phyloP scores from a whole-genome alignment of 2,888 invertebrate genomes.

The Cinara cedri region DNA sequence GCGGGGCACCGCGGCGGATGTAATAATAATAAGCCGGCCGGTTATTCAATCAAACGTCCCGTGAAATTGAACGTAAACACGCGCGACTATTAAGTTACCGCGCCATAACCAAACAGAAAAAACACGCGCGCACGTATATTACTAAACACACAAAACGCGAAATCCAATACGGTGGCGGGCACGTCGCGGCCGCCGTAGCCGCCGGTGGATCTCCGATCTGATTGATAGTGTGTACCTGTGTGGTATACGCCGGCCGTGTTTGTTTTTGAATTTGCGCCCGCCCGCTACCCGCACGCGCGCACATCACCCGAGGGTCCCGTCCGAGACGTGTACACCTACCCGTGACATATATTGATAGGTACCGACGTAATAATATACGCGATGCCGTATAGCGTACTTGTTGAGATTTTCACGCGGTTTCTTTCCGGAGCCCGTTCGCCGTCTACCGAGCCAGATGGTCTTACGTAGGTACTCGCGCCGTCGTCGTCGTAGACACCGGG shows the following conservation, averaged over 20 bases:
- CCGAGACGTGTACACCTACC: neutral
- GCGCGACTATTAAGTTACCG: conserved; percentile 49
- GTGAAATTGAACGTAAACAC: conserved; percentile 56
- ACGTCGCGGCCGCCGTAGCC: neutral
- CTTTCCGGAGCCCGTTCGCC: too few species aligned
- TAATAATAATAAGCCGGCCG: neutral
- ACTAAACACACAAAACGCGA: conserved; percentile 41
- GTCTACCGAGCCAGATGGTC: too few species aligned
- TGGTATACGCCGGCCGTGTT: conserved; percentile 3
- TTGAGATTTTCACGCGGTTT: neutral
- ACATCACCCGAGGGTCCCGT: neutral
- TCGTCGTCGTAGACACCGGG: too few species aligned
- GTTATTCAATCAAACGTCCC: conserved; percentile 56
- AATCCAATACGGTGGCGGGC: conserved; percentile 38
- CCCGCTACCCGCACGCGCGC: neutral
- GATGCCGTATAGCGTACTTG: neutral
- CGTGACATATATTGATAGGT: neutral
- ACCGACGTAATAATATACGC: too few species aligned
- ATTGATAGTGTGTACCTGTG: conserved; percentile 32
- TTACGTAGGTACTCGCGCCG: too few species aligned
- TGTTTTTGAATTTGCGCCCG: conserved; percentile 39
- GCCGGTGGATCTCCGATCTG: conserved; percentile 25
- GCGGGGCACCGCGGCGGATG: neutral
- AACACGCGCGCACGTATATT: neutral
- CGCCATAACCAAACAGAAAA: conserved; percentile 48